phyloP scores from a whole-genome alignment of 2,797 vertebrate genomes.

The Pantherophis alleghaniensis region DNA sequence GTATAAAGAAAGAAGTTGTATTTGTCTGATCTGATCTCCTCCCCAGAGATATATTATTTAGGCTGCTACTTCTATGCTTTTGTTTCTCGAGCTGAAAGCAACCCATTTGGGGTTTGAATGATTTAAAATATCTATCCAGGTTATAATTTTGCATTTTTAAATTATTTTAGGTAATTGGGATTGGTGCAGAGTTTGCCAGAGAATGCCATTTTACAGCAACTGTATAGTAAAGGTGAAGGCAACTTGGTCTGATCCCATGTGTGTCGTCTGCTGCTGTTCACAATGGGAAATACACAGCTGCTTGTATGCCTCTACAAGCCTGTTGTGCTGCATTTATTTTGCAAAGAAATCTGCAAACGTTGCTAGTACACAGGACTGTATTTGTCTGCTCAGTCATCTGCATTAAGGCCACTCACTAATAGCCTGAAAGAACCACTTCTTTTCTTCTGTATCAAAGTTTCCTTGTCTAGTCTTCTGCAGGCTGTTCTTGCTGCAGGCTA shows the following conservation, averaged over 20 bases:
- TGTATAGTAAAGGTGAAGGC: neutral
- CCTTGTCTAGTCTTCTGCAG: neutral
- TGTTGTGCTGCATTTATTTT: neutral
- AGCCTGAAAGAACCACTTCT: neutral
- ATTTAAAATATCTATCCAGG: neutral
- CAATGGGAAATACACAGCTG: neutral
- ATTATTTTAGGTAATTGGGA: neutral
- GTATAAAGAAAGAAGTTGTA: accelerated
- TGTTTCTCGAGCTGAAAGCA: neutral
- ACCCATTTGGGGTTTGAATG: neutral
- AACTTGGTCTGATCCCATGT: neutral
- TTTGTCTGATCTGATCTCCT: accelerated
- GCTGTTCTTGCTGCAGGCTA: neutral
- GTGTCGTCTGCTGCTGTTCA: neutral
- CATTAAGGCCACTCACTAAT: neutral
- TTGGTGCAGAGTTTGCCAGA: neutral
- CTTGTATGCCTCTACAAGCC: neutral
- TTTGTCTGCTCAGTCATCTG: neutral
- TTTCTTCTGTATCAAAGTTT: neutral
- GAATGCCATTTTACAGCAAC: neutral
- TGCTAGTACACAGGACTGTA: neutral
- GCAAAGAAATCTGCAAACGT: neutral
- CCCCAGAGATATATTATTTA: neutral
- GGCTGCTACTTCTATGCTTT: neutral
- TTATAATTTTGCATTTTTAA: neutral